Evolutionary conservation across 2,888 invertebrate species (phyloP).

Genomic region (Lasioglossum figueresi): DNA sequence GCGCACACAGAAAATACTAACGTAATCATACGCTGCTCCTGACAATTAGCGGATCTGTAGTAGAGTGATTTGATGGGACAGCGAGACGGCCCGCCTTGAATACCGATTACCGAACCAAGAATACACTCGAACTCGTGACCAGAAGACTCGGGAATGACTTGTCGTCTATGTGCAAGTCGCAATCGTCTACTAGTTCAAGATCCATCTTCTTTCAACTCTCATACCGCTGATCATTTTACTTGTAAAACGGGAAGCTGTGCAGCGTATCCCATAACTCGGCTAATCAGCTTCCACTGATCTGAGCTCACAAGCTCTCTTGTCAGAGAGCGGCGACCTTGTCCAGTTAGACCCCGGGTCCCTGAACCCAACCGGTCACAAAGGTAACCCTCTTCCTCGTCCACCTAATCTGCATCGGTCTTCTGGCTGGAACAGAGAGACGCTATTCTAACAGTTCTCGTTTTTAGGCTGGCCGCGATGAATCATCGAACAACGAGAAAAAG

Average conservation of each 20-base stretch:
- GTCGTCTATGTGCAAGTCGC: neutral
- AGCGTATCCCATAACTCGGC: neutral
- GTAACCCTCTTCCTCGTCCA: neutral
- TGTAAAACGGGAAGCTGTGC: neutral
- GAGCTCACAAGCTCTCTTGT: neutral
- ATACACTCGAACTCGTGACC: neutral
- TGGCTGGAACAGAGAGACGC: neutral
- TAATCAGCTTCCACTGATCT: neutral
- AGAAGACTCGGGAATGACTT: neutral
- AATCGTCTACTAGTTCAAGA: neutral
- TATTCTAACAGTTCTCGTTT: slow-evolving; percentile 4
- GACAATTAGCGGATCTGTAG: slow-evolving; percentile 21
- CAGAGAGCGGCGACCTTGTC: neutral
- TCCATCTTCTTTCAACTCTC: neutral
- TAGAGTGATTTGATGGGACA: slow-evolving; percentile 2
- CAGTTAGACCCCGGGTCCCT: neutral
- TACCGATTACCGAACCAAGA: neutral
- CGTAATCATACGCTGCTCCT: slow-evolving; percentile 1
- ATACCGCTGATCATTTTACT: neutral
- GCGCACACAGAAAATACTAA: slow-evolving; percentile 39
- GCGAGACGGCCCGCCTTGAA: neutral
- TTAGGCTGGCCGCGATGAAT: slow-evolving; percentile 5
- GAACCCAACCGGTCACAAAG: neutral
- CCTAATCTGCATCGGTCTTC: neutral
- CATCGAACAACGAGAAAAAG: neutral